A percentile compares a stretch with the other conserved stretches of the same genome.
These are phyloP conservation scores for Clanis bilineata DNA, from an alignment of 2,888 invertebrate genomes.

Conservation along the genomic window DNA sequence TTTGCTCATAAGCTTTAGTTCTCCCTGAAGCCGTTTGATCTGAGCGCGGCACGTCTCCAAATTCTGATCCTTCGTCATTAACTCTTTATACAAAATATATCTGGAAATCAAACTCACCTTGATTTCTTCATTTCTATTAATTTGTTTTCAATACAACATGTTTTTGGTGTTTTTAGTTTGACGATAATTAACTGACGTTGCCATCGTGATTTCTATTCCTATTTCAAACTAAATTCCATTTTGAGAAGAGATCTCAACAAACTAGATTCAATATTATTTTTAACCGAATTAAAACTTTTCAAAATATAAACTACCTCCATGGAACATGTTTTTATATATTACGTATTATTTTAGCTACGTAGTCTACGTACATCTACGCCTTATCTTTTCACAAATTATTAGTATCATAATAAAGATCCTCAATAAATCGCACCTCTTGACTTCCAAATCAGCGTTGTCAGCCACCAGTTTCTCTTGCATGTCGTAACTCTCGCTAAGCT, in stretches of 20 bases:
- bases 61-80: slow-evolving; percentile 84
- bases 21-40: slow-evolving; percentile 83
- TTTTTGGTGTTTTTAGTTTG: slow-evolving; percentile 24
- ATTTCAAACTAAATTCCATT: not conserved
- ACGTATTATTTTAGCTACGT: not conserved
- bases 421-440: slow-evolving; percentile 79
- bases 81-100: slow-evolving; percentile 84
- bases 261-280: no score
- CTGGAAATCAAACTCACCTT: slow-evolving; percentile 67
- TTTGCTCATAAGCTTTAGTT: slow-evolving; percentile 83
- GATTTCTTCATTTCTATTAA: slow-evolving; percentile 44
- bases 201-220: slow-evolving; percentile 24
- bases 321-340: not conserved
- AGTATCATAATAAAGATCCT: no score
- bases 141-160: slow-evolving; percentile 28
- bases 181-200: slow-evolving; percentile 15
- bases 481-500: slow-evolving; percentile 84
- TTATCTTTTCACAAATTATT: no score
- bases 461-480: slow-evolving; percentile 86
- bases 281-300: no score
- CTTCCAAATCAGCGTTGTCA: slow-evolving; percentile 86
- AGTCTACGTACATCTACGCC: not conserved
- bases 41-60: slow-evolving; percentile 84
- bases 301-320: no score
- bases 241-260: not conserved